These are phyloP conservation scores for Leptopilina myrica DNA, from an alignment of 2,888 invertebrate genomes.

Conservation along the genomic window DNA sequence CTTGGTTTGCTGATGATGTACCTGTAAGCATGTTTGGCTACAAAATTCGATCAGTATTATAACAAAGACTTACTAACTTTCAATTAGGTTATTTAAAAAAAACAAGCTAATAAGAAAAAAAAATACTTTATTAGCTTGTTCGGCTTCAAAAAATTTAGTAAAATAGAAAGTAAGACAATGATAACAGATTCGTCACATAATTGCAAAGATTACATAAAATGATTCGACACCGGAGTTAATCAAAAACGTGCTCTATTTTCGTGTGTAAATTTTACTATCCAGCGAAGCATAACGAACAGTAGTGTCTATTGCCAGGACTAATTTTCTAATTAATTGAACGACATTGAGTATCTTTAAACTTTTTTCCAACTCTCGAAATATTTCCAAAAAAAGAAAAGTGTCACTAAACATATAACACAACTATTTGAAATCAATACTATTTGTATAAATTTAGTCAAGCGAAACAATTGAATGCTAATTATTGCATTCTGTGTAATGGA, in stretches of 20 bases:
- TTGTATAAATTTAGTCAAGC: too few species aligned
- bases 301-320: neutral
- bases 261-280: neutral
- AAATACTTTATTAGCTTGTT: neutral
- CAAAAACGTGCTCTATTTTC: neutral
- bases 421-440: too few species aligned
- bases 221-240: constrained; percentile 16
- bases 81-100: too few species aligned
- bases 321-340: neutral
- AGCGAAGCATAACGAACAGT: neutral
- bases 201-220: constrained; percentile 7
- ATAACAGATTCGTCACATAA: constrained; percentile 9
- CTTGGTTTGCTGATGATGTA: too few species aligned
- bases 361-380: neutral
- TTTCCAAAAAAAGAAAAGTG: neutral
- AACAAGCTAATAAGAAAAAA: too few species aligned
- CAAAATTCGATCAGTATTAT: too few species aligned
- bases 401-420: too few species aligned
- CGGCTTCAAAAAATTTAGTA: neutral
- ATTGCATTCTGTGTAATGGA: too few species aligned
- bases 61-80: too few species aligned
- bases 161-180: neutral
- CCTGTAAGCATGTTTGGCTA: too few species aligned
- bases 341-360: neutral
- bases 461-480: too few species aligned